These are phyloP conservation scores for Dicerorhinus sumatrensis DNA, from an alignment of 2,113 vertebrate genomes.

Conservation along the genomic window DNA sequence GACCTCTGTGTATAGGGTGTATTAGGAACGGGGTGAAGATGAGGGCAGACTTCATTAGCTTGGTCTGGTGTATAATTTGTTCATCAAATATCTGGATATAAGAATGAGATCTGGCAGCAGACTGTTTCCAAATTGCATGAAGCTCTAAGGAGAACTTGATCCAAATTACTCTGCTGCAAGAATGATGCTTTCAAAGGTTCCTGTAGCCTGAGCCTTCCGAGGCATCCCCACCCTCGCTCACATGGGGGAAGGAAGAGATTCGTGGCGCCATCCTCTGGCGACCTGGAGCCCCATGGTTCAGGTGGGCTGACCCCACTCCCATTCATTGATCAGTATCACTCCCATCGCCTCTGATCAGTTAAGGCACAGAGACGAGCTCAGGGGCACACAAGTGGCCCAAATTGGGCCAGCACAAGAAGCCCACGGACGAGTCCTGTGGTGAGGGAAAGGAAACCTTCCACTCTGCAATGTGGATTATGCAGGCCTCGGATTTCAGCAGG, in stretches of 20 bases:
- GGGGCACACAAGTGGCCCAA: background rate
- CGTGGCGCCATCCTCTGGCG: rapidly evolving
- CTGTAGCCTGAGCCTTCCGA: background rate
- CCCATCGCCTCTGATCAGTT: background rate
- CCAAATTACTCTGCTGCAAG: background rate
- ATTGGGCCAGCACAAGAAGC: background rate
- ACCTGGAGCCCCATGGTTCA: rapidly evolving
- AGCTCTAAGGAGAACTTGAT: background rate
- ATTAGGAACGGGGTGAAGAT: too few relatives aligned
- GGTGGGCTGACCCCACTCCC: background rate
- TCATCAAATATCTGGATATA: background rate
- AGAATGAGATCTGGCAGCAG: background rate
- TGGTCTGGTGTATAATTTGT: background rate
- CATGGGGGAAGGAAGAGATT: too few relatives aligned
- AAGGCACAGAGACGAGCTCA: too few relatives aligned
- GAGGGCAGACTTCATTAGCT: background rate
- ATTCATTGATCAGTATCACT: too few relatives aligned
- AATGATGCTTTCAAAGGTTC: background rate
- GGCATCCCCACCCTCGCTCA: background rate
- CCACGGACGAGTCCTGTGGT: background rate
- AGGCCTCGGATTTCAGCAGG: background rate
- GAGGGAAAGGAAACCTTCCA: background rate
- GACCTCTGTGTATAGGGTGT: background rate
- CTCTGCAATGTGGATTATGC: too few relatives aligned
- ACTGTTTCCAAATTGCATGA: too few relatives aligned